Percentiles rank a stretch among this genome's conserved stretches.
These are phyloP conservation scores for Orthosia gothica DNA, from an alignment of 2,888 invertebrate species.

Conservation along the genomic window DNA sequence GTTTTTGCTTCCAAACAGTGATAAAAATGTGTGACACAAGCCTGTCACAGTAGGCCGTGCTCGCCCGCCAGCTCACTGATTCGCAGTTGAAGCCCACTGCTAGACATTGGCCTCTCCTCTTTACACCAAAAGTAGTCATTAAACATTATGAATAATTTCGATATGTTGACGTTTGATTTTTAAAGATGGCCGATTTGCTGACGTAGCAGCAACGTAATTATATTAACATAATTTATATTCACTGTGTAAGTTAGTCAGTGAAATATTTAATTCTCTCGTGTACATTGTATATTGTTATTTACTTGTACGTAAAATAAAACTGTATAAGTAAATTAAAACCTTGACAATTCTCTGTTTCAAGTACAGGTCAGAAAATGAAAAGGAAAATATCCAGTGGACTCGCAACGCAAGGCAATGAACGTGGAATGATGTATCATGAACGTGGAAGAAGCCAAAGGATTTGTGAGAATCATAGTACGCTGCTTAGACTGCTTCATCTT, in stretches of 20 bases:
- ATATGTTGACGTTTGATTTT: neutral
- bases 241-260: too few species aligned
- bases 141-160: neutral
- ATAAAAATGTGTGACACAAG: too few species aligned
- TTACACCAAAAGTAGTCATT: neutral
- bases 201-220: too few species aligned
- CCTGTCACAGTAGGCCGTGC: too few species aligned
- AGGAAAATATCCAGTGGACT: neutral
- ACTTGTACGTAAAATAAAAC: too few species aligned
- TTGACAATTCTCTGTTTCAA: neutral
- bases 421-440: neutral
- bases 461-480: neutral
- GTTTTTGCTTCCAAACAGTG: too few species aligned
- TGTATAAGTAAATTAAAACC: neutral
- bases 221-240: too few species aligned
- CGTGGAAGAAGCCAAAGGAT: constrained; percentile 5
- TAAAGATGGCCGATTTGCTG: too few species aligned
- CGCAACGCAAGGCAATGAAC: neutral
- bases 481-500: too few species aligned
- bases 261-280: too few species aligned
- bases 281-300: too few species aligned
- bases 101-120: neutral
- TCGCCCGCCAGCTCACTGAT: too few species aligned
- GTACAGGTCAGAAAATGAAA: neutral
- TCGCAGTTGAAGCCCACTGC: neutral